Evolutionary conservation across 2,888 invertebrate genomes (phyloP).

Genomic region (Anodontia alba): DNA sequence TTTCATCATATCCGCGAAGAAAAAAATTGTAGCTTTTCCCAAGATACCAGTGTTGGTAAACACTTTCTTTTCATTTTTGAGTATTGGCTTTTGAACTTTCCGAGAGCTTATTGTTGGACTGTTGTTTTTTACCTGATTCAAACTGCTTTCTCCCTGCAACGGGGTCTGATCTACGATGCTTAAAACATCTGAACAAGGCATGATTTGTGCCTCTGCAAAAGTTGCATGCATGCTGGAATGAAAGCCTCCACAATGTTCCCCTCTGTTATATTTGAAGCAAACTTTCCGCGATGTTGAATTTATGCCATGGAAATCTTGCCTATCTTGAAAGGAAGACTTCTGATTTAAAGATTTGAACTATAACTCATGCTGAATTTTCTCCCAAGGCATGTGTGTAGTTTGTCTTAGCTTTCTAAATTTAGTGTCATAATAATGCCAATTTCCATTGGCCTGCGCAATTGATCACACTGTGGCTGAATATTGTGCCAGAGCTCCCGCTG

Average conservation of each 20-base stretch:
- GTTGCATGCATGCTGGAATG: background rate
- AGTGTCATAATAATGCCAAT: conserved; percentile 2
- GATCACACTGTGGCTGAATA: background rate
- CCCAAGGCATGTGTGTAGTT: background rate
- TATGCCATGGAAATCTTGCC: background rate
- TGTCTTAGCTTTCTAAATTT: background rate
- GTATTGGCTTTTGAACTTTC: too few relatives aligned
- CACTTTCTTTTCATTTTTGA: too few relatives aligned
- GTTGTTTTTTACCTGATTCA: background rate
- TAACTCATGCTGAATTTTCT: background rate
- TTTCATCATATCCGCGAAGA: background rate
- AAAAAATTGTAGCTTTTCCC: background rate
- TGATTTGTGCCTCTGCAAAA: background rate
- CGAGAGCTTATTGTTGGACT: too few relatives aligned
- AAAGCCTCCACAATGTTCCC: background rate
- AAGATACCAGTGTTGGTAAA: background rate
- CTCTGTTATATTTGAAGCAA: background rate
- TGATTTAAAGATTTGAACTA: background rate
- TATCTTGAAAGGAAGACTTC: background rate
- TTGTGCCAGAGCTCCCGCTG: background rate
- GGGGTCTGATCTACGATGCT: background rate
- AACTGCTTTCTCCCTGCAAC: too few relatives aligned
- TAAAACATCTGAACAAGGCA: background rate
- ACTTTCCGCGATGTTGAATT: background rate
- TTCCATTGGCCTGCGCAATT: background rate